A percentile compares a stretch with the other conserved stretches of the same genome.
Evolutionary conservation across 1,140 invertebrate genomes (phyloP).

Genomic region (Hetaerina americana): DNA sequence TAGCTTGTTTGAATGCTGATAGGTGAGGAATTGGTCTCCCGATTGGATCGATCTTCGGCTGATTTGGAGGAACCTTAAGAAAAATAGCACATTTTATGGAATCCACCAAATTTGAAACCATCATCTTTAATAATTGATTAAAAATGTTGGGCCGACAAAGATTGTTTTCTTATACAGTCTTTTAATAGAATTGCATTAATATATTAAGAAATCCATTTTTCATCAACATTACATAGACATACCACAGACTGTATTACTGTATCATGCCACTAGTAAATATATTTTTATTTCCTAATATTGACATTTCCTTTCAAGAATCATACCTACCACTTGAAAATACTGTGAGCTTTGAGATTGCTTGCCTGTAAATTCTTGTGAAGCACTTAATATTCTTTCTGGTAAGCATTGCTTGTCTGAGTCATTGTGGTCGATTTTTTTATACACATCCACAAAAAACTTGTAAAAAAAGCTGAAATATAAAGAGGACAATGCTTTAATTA

Average conservation of each 20-base stretch:
- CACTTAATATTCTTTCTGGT: constrained; percentile 21
- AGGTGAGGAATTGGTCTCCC: constrained; percentile 69
- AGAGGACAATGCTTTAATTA: no score
- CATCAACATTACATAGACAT: no score
- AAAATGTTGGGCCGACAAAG: no score
- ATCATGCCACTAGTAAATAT: no score
- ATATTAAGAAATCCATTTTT: no score
- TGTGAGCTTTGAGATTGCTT: constrained; percentile 56
- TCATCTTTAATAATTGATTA: no score
- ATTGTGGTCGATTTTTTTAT: constrained; percentile 31
- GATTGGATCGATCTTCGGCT: constrained; percentile 53
- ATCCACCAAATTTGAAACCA: no score
- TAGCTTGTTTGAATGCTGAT: constrained; percentile 76
- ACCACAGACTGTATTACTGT: no score
- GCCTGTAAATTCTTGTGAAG: constrained; percentile 45
- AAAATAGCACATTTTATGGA: not conserved
- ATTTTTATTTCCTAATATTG: no score
- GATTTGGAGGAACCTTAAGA: constrained; percentile 38
- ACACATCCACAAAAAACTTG: constrained; percentile 69
- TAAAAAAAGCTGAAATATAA: constrained; percentile 76
- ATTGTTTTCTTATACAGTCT: no score
- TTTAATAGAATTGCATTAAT: no score
- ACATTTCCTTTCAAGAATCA: no score
- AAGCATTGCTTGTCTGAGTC: constrained; percentile 29
- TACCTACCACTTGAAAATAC: constrained; percentile 56